These are phyloP conservation scores for Montifringilla adamsi DNA, from an alignment of 2,113 vertebrate genomes.

Conservation along the genomic window DNA sequence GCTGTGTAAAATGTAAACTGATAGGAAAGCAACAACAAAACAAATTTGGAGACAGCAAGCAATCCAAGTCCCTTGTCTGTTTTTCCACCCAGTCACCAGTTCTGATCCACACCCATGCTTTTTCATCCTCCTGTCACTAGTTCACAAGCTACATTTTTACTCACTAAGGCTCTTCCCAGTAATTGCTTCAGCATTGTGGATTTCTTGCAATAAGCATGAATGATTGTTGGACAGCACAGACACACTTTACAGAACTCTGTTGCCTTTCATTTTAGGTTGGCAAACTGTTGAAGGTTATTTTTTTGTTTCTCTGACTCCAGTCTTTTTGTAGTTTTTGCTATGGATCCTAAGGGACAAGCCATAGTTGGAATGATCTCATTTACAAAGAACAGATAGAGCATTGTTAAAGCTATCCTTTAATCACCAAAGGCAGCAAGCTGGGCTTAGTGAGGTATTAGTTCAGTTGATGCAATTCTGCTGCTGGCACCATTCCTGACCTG, in stretches of 20 bases:
- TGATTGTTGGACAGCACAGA: not conserved
- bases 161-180: constrained; percentile 18
- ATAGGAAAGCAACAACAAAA: not conserved
- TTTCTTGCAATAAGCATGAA: not conserved
- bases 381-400: not conserved
- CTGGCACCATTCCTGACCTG: not conserved
- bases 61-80: not conserved
- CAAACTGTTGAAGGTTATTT: not conserved
- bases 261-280: not conserved
- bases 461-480: not conserved
- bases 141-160: not conserved
- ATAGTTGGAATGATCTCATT: not conserved
- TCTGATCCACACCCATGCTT: not conserved
- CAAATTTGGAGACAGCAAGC: not conserved
- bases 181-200: not conserved
- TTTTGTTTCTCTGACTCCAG: not conserved
- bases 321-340: not conserved
- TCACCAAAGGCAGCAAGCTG: constrained; percentile 8
- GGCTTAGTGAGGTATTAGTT: not conserved
- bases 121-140: not conserved
- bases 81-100: not conserved
- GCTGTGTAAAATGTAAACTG: not conserved
- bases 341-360: not conserved
- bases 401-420: not conserved
- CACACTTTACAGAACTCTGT: not conserved